Conservation (phyloP, 1,140 invertebrate species). For the Leptopilina boulardi region DNA sequence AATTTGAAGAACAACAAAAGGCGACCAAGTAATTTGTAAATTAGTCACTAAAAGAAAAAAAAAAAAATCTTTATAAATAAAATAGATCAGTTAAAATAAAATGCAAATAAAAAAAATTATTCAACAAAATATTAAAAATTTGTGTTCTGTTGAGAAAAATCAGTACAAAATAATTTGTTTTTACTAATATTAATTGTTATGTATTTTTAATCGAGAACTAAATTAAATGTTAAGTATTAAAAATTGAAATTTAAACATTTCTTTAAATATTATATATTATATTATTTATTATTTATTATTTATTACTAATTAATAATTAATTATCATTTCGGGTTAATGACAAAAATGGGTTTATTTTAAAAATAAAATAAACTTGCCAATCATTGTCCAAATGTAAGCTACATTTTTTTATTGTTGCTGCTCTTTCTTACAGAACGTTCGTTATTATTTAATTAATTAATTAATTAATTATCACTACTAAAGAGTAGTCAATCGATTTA, state of each 20-base stretch:
- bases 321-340: no score
- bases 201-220: no score
- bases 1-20: slow-evolving; percentile 76
- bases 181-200: no score
- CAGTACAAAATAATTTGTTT: background rate
- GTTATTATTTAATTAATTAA: slow-evolving; percentile 65
- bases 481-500: slow-evolving; percentile 69
- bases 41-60: slow-evolving; percentile 21
- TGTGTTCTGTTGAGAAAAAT: background rate
- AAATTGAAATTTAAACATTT: no score
- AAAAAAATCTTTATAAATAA: background rate
- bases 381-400: slow-evolving; percentile 61
- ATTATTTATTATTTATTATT: no score
- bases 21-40: no score
- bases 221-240: no score
- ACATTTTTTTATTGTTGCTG: slow-evolving; percentile 71
- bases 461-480: slow-evolving; percentile 66
- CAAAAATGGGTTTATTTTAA: no score
- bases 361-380: slow-evolving; percentile 51
- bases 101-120: background rate
- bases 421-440: slow-evolving; percentile 70
- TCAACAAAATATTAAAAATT: background rate
- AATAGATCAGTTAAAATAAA: background rate
- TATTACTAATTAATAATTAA: no score
- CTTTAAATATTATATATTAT: no score